These are phyloP conservation scores for Dasypogon diadema DNA, from an alignment of 2,888 invertebrate genomes.

Conservation along the genomic window DNA sequence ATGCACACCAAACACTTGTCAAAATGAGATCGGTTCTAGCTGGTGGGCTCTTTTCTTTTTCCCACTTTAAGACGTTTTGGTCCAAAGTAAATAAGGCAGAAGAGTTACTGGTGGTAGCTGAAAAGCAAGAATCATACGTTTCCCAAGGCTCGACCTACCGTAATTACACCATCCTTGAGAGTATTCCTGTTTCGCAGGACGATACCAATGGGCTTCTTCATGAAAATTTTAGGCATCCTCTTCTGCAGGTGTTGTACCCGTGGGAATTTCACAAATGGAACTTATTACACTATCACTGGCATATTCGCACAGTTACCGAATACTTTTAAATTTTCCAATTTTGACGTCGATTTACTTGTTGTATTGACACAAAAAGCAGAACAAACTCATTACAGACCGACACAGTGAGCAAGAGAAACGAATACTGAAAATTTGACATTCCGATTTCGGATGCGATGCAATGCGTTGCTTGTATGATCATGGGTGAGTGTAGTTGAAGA, in stretches of 20 bases:
- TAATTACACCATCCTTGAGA: slow-evolving; percentile 90
- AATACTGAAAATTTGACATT: slow-evolving; percentile 42
- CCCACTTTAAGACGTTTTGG: background rate
- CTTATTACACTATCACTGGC: slow-evolving; percentile 42
- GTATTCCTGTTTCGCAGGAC: slow-evolving; percentile 88
- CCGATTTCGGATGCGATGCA: background rate
- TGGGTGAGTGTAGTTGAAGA: too few relatives aligned
- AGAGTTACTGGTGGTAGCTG: too few relatives aligned
- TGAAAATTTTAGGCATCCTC: slow-evolving; percentile 67
- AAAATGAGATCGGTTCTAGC: slow-evolving; percentile 2
- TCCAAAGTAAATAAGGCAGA: background rate
- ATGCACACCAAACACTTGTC: slow-evolving; percentile 36
- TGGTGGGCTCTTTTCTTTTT: background rate
- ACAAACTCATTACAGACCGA: slow-evolving; percentile 36
- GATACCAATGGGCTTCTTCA: slow-evolving; percentile 84
- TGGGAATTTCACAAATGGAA: background rate
- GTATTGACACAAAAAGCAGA: slow-evolving; percentile 3
- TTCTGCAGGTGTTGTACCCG: slow-evolving; percentile 7
- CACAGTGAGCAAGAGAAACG: slow-evolving; percentile 29
- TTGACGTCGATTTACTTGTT: slow-evolving; percentile 13
- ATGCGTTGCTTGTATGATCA: too few relatives aligned
- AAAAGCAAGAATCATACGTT: too few relatives aligned
- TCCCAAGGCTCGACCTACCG: slow-evolving; percentile 66
- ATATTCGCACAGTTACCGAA: slow-evolving; percentile 28
- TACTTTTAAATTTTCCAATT: slow-evolving; percentile 8